Evolutionary conservation across 2,888 invertebrate species (phyloP).

Genomic region (Aleiodes alternator): DNA sequence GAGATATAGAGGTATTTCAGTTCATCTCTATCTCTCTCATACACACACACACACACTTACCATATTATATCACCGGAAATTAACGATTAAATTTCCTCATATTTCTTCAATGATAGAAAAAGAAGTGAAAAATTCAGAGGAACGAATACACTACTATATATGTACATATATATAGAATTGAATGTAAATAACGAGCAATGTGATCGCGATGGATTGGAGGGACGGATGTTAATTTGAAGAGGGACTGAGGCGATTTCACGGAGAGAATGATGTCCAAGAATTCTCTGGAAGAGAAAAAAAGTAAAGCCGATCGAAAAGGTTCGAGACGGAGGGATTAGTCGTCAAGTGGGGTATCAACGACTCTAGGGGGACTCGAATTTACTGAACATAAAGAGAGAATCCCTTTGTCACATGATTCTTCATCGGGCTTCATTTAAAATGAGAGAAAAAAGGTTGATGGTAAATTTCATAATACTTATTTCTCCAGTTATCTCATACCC

Average conservation of each 20-base stretch:
- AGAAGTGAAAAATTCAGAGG: background rate
- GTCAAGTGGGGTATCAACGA: constrained; percentile 35
- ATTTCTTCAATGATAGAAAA: background rate
- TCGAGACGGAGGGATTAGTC: constrained; percentile 33
- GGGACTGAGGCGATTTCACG: constrained; percentile 2
- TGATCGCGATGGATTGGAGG: constrained; percentile 26
- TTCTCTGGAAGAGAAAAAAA: constrained; percentile 19
- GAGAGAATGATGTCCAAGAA: constrained; percentile 12
- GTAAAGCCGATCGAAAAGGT: constrained; percentile 16
- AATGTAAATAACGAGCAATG: constrained; percentile 18
- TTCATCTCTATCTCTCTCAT: background rate
- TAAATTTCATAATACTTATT: no score
- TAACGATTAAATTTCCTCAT: constrained; percentile 15
- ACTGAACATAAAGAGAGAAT: no score
- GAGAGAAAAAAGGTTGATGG: no score
- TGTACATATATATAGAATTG: background rate
- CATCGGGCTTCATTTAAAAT: no score
- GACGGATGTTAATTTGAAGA: constrained; percentile 42
- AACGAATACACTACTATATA: background rate
- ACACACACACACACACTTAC: background rate
- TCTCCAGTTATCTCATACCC: background rate
- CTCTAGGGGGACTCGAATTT: background rate
- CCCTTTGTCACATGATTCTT: no score
- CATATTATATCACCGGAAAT: constrained; percentile 8
- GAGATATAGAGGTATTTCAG: background rate